These are phyloP conservation scores for Alcedo atthis DNA, from an alignment of 2,797 vertebrate species.

Conservation along the genomic window DNA sequence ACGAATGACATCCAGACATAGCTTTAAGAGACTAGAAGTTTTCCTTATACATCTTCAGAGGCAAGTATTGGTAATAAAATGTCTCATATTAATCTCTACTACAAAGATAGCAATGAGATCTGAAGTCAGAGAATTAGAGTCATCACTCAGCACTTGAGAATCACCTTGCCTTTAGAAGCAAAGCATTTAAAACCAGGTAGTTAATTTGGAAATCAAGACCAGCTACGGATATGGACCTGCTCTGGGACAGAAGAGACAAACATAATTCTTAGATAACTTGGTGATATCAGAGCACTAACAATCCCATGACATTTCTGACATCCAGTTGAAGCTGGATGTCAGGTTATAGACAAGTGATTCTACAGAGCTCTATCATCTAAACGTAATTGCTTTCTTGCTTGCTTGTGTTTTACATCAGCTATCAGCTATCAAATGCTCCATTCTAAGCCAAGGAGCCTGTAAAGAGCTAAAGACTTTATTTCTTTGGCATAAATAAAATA, in stretches of 20 bases:
- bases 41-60: background rate
- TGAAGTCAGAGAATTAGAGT: background rate
- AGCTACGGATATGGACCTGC: background rate
- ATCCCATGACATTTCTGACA: background rate
- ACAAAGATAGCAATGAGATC: background rate
- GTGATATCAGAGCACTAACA: background rate
- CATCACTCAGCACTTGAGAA: background rate
- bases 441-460: background rate
- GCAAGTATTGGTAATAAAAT: background rate
- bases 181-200: background rate
- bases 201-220: background rate
- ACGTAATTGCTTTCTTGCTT: background rate
- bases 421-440: background rate
- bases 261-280: background rate
- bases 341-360: background rate
- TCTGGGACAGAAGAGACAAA: background rate
- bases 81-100: background rate
- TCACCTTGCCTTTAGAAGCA: background rate
- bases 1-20: background rate
- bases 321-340: background rate
- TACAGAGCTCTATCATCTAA: background rate
- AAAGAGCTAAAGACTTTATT: background rate
- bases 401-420: background rate
- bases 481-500: background rate
- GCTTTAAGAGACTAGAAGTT: background rate